These are phyloP conservation scores for Sphenodon punctatus DNA, from an alignment of 2,797 vertebrate species.

Conservation along the genomic window DNA sequence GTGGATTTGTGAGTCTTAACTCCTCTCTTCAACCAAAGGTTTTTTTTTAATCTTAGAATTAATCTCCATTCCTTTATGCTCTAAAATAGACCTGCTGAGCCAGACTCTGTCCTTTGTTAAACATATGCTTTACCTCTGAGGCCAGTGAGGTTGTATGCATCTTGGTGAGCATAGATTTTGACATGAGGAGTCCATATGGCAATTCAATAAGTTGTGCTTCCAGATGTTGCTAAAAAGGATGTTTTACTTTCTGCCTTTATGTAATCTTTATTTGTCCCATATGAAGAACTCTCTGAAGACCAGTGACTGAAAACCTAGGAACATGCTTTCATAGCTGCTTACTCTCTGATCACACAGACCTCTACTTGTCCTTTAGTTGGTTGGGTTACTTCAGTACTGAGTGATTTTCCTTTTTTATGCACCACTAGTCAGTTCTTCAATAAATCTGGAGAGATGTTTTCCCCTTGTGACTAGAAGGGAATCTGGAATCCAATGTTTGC, in stretches of 20 bases:
- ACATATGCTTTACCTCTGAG: background rate
- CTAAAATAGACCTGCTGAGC: background rate
- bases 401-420: background rate
- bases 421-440: background rate
- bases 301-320: accelerated
- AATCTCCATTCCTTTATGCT: accelerated
- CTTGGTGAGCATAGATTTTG: background rate
- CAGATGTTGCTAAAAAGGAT: background rate
- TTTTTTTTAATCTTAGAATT: no score
- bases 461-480: background rate
- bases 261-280: background rate
- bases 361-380: background rate
- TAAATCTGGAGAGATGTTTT: background rate
- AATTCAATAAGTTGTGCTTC: background rate
- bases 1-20: no score
- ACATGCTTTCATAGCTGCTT: background rate
- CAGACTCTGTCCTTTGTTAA: background rate
- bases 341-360: background rate
- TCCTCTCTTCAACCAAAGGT: no score
- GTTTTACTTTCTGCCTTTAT: accelerated
- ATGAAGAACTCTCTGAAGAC: background rate
- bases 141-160: background rate
- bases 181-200: background rate
- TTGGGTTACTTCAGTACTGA: background rate
- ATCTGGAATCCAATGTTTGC: background rate